phyloP scores from a whole-genome alignment of 2,113 vertebrate species.

The Solenodon paradoxus region DNA sequence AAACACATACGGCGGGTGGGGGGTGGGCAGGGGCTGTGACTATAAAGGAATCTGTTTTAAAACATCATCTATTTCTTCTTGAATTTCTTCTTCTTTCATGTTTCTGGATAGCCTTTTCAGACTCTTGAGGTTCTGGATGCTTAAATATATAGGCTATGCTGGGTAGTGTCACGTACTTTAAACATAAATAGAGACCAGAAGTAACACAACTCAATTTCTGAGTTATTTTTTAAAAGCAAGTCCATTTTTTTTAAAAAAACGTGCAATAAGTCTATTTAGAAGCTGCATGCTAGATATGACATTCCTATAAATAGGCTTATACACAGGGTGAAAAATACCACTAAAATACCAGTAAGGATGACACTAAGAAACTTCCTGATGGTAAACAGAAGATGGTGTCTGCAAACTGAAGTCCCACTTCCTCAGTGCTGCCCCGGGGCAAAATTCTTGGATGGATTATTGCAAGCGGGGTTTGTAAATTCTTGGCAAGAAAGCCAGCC shows the following conservation, averaged over 20 bases:
- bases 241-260: constrained; percentile 23
- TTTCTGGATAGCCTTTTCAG: background rate
- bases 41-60: background rate
- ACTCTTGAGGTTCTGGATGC: background rate
- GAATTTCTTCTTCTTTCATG: background rate
- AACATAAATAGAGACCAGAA: constrained; percentile 5
- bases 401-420: background rate
- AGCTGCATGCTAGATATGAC: background rate
- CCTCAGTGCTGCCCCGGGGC: rapidly evolving
- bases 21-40: background rate
- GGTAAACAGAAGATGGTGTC: background rate
- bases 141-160: background rate
- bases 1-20: too few species aligned
- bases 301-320: background rate
- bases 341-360: too few species aligned
- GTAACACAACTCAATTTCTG: background rate
- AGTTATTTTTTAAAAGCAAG: background rate
- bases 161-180: background rate
- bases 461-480: background rate
- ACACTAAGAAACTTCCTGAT: background rate
- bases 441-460: background rate
- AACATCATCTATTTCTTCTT: background rate
- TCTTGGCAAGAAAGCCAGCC: background rate
- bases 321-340: background rate
- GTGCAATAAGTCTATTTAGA: background rate